These are phyloP conservation scores for Sphaeridia pumilis DNA, from an alignment of 2,888 invertebrate species.

Conservation along the genomic window DNA sequence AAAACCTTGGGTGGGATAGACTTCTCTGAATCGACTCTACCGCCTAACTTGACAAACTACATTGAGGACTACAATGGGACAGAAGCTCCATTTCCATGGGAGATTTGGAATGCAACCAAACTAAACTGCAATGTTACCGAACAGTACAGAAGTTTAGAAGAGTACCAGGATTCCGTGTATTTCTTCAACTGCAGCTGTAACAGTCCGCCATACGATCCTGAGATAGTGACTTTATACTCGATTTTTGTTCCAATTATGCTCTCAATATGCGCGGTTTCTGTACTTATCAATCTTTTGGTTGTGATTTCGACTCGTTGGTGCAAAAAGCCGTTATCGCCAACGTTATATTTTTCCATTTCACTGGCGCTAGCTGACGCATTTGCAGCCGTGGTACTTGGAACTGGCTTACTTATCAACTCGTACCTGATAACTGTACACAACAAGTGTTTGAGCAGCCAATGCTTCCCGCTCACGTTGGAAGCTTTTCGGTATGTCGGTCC, in stretches of 20 bases:
- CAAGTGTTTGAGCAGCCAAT: constrained; percentile 40
- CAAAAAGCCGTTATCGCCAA: constrained; percentile 47
- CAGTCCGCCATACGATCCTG: too few relatives aligned
- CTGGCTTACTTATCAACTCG: constrained; percentile 47
- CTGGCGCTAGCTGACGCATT: constrained; percentile 50
- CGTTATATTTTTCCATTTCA: constrained; percentile 49
- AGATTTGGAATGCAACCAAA: too few relatives aligned
- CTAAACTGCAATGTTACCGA: too few relatives aligned
- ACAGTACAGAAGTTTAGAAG: too few relatives aligned
- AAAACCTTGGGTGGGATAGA: too few relatives aligned
- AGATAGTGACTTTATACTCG: too few relatives aligned
- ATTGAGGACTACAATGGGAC: too few relatives aligned
- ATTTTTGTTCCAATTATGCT: constrained; percentile 38
- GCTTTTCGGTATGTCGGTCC: constrained; percentile 43
- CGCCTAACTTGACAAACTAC: too few relatives aligned
- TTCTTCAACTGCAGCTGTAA: too few relatives aligned
- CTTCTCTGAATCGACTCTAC: too few relatives aligned
- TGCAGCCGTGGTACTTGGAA: constrained; percentile 46
- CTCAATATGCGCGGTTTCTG: constrained; percentile 45
- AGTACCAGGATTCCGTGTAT: too few relatives aligned
- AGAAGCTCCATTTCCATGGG: too few relatives aligned
- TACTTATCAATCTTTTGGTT: constrained; percentile 47
- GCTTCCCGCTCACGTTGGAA: constrained; percentile 39
- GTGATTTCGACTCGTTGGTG: constrained; percentile 48
- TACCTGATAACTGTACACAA: constrained; percentile 42